Base-by-base conservation (phyloP, 2,113 vertebrate species). In the Excalfactoria chinensis region DNA sequence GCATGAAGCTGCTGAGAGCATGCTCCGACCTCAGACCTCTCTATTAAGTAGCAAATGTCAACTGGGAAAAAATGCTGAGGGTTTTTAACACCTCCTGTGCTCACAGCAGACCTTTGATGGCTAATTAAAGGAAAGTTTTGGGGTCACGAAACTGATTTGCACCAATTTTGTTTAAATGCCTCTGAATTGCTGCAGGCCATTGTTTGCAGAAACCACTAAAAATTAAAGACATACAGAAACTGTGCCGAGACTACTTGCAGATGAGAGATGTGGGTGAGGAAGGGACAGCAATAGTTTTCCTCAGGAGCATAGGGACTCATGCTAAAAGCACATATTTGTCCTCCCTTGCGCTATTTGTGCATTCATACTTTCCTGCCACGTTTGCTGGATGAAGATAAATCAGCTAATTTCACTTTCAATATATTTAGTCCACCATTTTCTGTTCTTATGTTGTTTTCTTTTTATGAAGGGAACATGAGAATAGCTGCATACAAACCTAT, bases 41-140 rank as follows among this genome's bases (percentile, higher is more conserved):
- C 87, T 62, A 66, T 40, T 79, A 89, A 92, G 34, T 40, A 89
- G 82, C 55, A 91, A 76, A 91, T 6, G 34, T 53, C 89, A 93
- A 67, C 44, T 83, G 44, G 70, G 34, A 55, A 68, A 66, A 86
- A 51, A 83, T 13, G 63, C 15, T 85, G 44, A 89, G 51, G 63
- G 76, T 70, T 89, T 69, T 41, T 70, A 95, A 91, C 44, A 70
- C 17, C 41, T 59, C 12, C n/a, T 4, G 5, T 4, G 35, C 89
- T 69, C 72, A 63, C 71, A 63, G 55, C 55, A 79, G 30, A 69
- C 66, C 78, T 95, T 67, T 78, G 51, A 84, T 89, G 34, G 69
- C 53, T 64, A 89, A 91, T 69, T 73, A 84, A 84, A 85, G 62
- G 82, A 40, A 79, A 75, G 43, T 64, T 87, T 71, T 43, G 17